Conservation (phyloP, 2,888 invertebrate genomes). For the Salticus scenicus region DNA sequence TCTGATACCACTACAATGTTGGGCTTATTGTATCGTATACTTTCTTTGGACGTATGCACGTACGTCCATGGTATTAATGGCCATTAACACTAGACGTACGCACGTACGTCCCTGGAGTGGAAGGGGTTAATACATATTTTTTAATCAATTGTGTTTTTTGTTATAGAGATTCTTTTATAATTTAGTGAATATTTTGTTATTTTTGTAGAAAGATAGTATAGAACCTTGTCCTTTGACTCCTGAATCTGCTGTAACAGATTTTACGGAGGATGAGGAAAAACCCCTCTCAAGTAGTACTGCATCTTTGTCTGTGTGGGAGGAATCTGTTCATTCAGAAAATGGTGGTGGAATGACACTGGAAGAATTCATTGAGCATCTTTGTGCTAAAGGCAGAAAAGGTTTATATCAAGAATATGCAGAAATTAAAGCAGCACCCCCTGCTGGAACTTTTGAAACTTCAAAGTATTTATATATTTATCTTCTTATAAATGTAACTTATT, state of each 20-base stretch:
- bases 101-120: too few species aligned
- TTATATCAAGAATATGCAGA: conserved; percentile 87
- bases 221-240: conserved; percentile 59
- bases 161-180: too few species aligned
- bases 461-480: conserved; percentile 42
- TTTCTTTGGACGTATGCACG: too few species aligned
- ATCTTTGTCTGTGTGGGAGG: conserved; percentile 45
- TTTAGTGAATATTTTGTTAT: too few species aligned
- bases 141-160: too few species aligned
- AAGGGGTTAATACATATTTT: too few species aligned
- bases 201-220: conserved; percentile 38
- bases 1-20: too few species aligned
- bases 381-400: conserved; percentile 86
- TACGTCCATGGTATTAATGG: too few species aligned
- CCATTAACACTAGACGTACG: too few species aligned
- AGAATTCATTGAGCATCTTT: conserved; percentile 86
- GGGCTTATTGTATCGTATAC: too few species aligned
- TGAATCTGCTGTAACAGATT: conserved; percentile 59
- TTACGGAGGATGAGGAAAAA: conserved; percentile 66
- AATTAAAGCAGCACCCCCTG: conserved; percentile 87
- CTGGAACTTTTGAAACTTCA: conserved; percentile 91
- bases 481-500: too few species aligned
- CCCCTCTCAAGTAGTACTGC: conserved; percentile 47
- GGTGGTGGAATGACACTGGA: conserved; percentile 78
- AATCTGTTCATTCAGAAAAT: conserved; percentile 54